Conservation (phyloP, 2,113 vertebrate genomes). For the Melanerpes formicivorus region DNA sequence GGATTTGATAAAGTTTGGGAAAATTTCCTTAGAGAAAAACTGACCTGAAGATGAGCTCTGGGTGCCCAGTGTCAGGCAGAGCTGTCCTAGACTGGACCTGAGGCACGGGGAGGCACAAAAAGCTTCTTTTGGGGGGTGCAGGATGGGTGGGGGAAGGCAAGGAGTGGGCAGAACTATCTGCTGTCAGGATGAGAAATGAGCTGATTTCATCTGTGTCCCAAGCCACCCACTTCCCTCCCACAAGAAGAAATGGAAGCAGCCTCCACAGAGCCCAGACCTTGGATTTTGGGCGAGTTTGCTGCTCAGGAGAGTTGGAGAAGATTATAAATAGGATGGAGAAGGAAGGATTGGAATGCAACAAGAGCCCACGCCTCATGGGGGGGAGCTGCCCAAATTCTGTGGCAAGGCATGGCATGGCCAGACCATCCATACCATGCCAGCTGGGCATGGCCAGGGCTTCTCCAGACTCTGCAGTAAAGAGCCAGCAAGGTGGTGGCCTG, state of each 20-base stretch:
- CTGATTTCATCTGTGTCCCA: not conserved
- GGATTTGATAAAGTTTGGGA: not conserved
- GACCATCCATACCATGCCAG: not conserved
- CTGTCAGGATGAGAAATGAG: not conserved
- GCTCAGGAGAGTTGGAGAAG: not conserved
- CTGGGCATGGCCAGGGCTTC: not conserved
- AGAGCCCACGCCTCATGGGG: not conserved
- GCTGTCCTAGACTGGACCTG: rapidly evolving
- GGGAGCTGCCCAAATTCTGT: not conserved
- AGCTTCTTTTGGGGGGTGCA: not conserved
- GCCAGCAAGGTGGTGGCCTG: not conserved
- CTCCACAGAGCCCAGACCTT: not conserved
- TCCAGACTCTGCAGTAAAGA: not conserved
- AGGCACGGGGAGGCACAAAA: not conserved
- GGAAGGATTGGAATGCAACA: not conserved
- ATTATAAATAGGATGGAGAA: constrained; percentile 10
- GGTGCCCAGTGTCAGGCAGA: not conserved
- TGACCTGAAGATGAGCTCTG: not conserved
- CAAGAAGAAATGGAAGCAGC: not conserved
- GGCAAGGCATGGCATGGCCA: not conserved
- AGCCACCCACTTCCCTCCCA: constrained; percentile 28
- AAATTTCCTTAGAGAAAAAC: not conserved
- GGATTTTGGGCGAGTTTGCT: not conserved
- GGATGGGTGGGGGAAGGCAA: not conserved
- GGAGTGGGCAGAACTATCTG: not conserved